Conservation (phyloP, 1,140 invertebrate genomes). For the Ruditapes philippinarum region DNA sequence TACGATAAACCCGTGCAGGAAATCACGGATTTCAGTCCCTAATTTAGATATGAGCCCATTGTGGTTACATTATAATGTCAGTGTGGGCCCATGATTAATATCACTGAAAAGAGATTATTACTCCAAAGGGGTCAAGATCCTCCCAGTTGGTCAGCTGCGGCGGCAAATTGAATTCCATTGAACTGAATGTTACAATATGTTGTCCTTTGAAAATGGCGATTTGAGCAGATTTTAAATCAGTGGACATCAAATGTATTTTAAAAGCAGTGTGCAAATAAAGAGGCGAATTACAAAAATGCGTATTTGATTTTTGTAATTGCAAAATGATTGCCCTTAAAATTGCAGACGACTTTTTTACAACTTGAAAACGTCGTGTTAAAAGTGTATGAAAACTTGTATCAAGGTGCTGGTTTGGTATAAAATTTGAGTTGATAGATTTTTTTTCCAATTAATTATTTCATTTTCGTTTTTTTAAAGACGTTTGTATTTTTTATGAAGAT, state of each 20-base stretch:
- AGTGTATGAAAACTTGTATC: no score
- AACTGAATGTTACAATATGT: constrained; percentile 55
- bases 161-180: constrained; percentile 61
- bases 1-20: constrained; percentile 21
- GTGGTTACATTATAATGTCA: constrained; percentile 62
- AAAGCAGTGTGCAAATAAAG: constrained; percentile 46
- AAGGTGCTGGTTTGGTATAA: no score
- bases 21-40: background rate
- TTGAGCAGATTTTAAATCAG: constrained; percentile 65
- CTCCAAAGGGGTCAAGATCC: constrained; percentile 38
- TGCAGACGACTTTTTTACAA: no score
- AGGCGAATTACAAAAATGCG: constrained; percentile 53
- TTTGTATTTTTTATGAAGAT: no score
- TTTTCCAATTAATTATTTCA: no score
- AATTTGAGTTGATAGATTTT: no score
- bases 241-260: constrained; percentile 58
- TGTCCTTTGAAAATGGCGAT: constrained; percentile 49
- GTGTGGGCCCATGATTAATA: constrained; percentile 36
- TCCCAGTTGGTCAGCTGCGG: constrained; percentile 47
- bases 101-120: constrained; percentile 53
- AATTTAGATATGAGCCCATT: constrained; percentile 56
- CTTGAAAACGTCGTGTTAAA: no score
- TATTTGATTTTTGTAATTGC: constrained; percentile 63
- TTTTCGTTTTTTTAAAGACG: no score
- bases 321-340: constrained; percentile 26